Conservation (phyloP, 2,888 invertebrate species). For the Scaeva pyrastri region DNA sequence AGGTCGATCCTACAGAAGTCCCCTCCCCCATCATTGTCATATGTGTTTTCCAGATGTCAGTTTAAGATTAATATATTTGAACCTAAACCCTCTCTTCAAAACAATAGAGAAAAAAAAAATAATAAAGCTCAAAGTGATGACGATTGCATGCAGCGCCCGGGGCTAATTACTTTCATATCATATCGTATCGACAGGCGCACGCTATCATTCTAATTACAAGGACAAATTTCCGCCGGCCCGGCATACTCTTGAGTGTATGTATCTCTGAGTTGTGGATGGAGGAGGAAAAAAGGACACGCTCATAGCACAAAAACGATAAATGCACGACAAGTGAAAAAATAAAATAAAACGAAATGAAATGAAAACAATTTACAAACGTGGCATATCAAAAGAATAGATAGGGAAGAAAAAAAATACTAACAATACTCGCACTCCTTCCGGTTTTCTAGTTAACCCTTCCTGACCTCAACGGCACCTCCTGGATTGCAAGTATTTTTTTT, state of each 20-base stretch:
- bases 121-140: conserved; percentile 11
- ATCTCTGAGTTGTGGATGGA: too few species aligned
- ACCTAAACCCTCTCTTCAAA: conserved; percentile 16
- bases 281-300: conserved; percentile 28
- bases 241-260: neutral
- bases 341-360: conserved; percentile 36
- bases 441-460: conserved; percentile 28
- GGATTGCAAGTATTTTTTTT: conserved; percentile 7
- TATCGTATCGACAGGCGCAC: conserved; percentile 60
- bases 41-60: conserved; percentile 7
- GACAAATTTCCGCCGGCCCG: conserved; percentile 52
- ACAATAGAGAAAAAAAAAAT: conserved; percentile 9
- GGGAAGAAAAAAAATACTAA: conserved; percentile 31
- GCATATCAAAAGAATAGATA: conserved; percentile 52
- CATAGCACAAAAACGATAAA: conserved; percentile 14
- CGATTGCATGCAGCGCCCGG: conserved; percentile 44
- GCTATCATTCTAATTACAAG: conserved; percentile 67
- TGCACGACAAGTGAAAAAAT: conserved; percentile 14
- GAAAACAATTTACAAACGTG: conserved; percentile 53
- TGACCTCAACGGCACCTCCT: conserved; percentile 6
- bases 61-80: conserved; percentile 15
- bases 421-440: conserved; percentile 21
- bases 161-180: conserved; percentile 55
- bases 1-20: too few species aligned
- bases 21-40: neutral